These are phyloP conservation scores for Myxocyprinus asiaticus DNA, from an alignment of 2,113 vertebrate genomes.

Conservation along the genomic window DNA sequence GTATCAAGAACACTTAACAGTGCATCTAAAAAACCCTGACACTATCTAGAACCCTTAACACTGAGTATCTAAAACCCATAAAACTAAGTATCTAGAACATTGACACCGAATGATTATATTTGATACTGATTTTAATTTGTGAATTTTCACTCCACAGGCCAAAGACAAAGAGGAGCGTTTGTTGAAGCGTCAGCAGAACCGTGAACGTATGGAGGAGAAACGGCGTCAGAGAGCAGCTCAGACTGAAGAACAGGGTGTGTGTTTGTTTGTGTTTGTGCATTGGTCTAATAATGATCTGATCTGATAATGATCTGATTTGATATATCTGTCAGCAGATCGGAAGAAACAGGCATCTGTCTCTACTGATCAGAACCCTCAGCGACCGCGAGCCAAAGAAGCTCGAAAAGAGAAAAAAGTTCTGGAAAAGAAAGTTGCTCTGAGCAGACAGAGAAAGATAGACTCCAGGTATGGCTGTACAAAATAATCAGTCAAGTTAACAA, in stretches of 20 bases:
- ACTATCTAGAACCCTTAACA: no score
- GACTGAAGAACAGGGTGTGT: slow-evolving; percentile 69
- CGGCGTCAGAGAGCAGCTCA: slow-evolving; percentile 89
- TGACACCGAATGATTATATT: no score
- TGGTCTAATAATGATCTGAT: neutral
- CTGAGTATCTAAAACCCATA: no score
- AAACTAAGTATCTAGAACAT: no score
- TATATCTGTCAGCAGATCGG: slow-evolving; percentile 55
- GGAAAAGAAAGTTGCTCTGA: slow-evolving; percentile 97
- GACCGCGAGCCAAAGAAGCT: slow-evolving; percentile 87
- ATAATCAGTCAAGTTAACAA: no score
- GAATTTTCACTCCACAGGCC: slow-evolving; percentile 72
- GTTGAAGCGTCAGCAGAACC: slow-evolving; percentile 90
- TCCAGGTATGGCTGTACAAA: slow-evolving; percentile 76
- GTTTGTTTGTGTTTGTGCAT: neutral
- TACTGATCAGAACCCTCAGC: slow-evolving; percentile 47
- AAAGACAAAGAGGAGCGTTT: slow-evolving; percentile 97
- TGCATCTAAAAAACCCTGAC: no score
- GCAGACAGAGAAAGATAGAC: slow-evolving; percentile 88
- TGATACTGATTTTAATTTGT: no score
- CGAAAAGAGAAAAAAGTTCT: slow-evolving; percentile 94
- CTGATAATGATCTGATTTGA: neutral
- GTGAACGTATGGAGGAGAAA: slow-evolving; percentile 94
- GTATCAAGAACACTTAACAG: no score
- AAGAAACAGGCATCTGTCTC: slow-evolving; percentile 58